Base-by-base conservation (phyloP, 1,140 invertebrate genomes). In the Caerostris darwini region DNA sequence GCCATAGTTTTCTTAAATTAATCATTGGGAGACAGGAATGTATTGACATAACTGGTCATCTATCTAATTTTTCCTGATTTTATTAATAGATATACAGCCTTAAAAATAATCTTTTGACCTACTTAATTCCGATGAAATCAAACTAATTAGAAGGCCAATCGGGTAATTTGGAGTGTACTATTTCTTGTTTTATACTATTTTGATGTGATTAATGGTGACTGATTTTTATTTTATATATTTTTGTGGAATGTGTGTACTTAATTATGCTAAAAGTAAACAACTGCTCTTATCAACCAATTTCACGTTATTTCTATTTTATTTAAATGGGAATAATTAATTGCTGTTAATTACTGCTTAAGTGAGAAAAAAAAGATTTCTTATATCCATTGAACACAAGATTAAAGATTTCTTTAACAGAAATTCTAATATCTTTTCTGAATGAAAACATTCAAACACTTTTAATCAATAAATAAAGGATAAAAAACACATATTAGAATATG, bases 291-390 rank as follows among this genome's bases (percentile, higher is more conserved):
- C 82, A 83, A 7, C n/a, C 34, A 57, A 19, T 17, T 57, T 58
- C 19, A 19, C 53, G 17, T 34, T 83, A 83, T 83, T 83, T 83
- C 81, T 56, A 17, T 6, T 83, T 83, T 83, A 83, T 7, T 83
- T 58, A n/a, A 83, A 83, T 6, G 56, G 54, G 82, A 56, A 83
- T 83, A 83, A 83, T 83, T 83, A 83, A 83, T 83, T 58, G 82
- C 17, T n/a, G 54, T 19, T 83, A 83, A 83, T 83, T 83, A 83
- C 14, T 34, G 82, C 54, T 83, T 56, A 57, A 83, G 19, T 7
- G 6, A 83, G 8, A 83, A 83, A 83, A 83, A 57, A 57, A 3
- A 7, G 14, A 3, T 19, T 57, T 58, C 14, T 58, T 83, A 57
- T 57, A 83, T 17, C 17, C 56, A 58, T 83, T 50, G 71, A 53